Conservation (phyloP, 35 echinoderm and acorn worm species). For the Anneissia japonica region DNA sequence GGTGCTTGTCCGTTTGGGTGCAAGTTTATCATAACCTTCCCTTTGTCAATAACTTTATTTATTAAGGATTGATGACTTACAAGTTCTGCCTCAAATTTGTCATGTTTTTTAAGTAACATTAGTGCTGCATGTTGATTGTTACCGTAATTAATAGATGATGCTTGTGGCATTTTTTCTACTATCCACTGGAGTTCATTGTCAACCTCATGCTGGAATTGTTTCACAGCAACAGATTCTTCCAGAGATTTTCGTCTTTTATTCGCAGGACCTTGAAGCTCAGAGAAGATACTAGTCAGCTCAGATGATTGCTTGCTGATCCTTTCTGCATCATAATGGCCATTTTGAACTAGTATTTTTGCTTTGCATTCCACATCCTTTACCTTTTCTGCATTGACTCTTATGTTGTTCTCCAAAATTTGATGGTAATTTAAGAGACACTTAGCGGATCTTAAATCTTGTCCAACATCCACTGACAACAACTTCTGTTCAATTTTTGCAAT, state of each 20-base stretch:
- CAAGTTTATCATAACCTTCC: constrained; percentile 40
- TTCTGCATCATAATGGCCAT: constrained; percentile 77
- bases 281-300: constrained; percentile 50
- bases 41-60: constrained; percentile 46
- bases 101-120: constrained; percentile 62
- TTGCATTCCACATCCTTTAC: constrained; percentile 39
- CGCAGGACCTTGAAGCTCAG: constrained; percentile 39
- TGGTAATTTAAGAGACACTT: constrained; percentile 80
- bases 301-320: constrained; percentile 51
- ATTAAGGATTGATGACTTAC: constrained; percentile 63
- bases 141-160: constrained; percentile 60
- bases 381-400: constrained; percentile 43
- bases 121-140: constrained; percentile 61
- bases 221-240: constrained; percentile 58
- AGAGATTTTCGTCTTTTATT: constrained; percentile 37
- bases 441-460: constrained; percentile 70
- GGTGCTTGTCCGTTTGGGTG: constrained; percentile 46
- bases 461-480: constrained; percentile 66
- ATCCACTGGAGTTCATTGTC: constrained; percentile 91
- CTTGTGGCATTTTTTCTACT: constrained; percentile 64
- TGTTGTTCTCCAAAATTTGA: constrained; percentile 77
- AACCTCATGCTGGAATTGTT: constrained; percentile 69
- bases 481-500: constrained; percentile 59
- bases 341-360: constrained; percentile 37
- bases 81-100: constrained; percentile 80